phyloP scores from a whole-genome alignment of 2,797 vertebrate genomes.

The Sebastes minor region DNA sequence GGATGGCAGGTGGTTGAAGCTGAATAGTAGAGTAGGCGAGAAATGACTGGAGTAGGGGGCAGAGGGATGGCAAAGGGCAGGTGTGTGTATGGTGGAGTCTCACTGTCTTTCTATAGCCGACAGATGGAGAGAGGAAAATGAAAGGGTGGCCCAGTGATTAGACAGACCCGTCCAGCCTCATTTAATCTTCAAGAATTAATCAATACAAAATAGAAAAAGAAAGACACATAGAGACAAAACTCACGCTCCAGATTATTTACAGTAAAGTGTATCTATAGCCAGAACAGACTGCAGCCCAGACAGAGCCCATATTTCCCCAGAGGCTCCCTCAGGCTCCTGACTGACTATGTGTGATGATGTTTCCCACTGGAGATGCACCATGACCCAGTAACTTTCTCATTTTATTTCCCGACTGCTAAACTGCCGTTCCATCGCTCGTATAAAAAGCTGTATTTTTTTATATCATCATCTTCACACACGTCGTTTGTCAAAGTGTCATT shows the following conservation, averaged over 20 bases:
- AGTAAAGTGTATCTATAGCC: background rate
- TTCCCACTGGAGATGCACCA: slow-evolving; percentile 22
- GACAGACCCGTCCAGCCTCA: background rate
- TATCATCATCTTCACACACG: background rate
- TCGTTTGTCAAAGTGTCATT: background rate
- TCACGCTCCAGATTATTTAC: slow-evolving; percentile 9
- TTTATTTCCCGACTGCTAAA: background rate
- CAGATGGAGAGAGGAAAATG: slow-evolving; percentile 55
- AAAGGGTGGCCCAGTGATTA: slow-evolving; percentile 23
- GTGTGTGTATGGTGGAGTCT: slow-evolving; percentile 14
- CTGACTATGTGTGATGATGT: slow-evolving; percentile 17
- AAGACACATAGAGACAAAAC: background rate
- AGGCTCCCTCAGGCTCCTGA: slow-evolving; percentile 9
- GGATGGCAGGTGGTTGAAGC: slow-evolving; percentile 68
- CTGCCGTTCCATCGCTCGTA: background rate
- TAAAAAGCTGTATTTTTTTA: background rate
- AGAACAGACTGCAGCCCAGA: slow-evolving; percentile 4
- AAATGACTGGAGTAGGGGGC: slow-evolving; percentile 9
- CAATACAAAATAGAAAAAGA: background rate
- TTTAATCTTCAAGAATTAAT: slow-evolving; percentile 2
- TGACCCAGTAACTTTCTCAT: slow-evolving; percentile 17
- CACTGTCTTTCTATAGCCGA: background rate
- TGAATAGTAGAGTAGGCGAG: slow-evolving; percentile 60
- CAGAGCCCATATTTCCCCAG: slow-evolving; percentile 32
- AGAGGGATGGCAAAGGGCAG: slow-evolving; percentile 37